Base-by-base conservation (phyloP, 2,888 invertebrate species). In the Drosophila melanocephala region DNA sequence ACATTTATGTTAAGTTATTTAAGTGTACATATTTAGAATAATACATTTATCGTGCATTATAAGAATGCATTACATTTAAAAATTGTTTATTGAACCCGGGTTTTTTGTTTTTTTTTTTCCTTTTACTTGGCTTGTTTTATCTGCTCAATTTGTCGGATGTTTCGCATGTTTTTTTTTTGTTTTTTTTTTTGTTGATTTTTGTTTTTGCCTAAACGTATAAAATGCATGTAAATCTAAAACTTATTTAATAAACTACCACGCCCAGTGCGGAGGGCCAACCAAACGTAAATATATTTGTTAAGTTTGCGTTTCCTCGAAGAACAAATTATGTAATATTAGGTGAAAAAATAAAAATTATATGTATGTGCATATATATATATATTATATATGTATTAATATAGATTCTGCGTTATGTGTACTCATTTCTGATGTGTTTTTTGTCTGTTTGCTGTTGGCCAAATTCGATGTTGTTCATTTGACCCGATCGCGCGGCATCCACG, bases 221-320 rank as follows among this genome's bases (percentile, higher is more conserved):
- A 86, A 86, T 86, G 86, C 89, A 73, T 83, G 72, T 81, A 81
- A 88, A 66, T 81, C 87, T 89, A 89, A 63, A 87, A 84, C 83
- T 89, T 89, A 88, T 84, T 81, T 79, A 75, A 83, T 73, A 74
- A 67, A 68, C 79, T 76, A 62, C 64, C 79, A 65, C 65, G 62
- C 62, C 74, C 75, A 58, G 3, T 28, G 51, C 22, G 30, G 37
- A 26, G 57, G 62, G 64, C 51, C 53, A 50, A 44, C 60, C 74
- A 67, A 63, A 65, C 44, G 50, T 74, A 44, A 39, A 57, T 69
- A 55, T 50, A 59, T 53, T 39, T 57, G 42, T 62, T 58, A 62
- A 66, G 65, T 62, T 71, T 65, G 53, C 53, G 56, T 69, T 59
- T 61, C 28, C 51, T 71, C 42, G 50, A 75, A 37, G 26, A 37